These are phyloP conservation scores for Thalassaphorura encarpata DNA, from an alignment of 1,140 invertebrate species.

Conservation along the genomic window DNA sequence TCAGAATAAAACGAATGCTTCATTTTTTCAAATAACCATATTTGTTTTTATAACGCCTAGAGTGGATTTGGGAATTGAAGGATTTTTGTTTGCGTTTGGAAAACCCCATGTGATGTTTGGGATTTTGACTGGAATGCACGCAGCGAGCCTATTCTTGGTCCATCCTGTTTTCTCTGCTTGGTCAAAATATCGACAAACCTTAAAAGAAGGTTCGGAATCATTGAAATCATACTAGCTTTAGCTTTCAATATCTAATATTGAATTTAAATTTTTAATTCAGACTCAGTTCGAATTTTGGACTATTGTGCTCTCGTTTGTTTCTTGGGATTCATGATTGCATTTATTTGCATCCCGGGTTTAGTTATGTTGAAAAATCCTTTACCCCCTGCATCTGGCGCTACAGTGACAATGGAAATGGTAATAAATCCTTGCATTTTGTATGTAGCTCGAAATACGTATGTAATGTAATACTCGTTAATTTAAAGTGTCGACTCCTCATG, in stretches of 20 bases:
- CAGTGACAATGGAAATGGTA: slow-evolving; percentile 53
- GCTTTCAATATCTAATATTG: background rate
- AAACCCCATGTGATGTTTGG: slow-evolving; percentile 10
- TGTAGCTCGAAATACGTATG: background rate
- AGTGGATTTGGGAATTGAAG: slow-evolving; percentile 36
- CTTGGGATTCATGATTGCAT: slow-evolving; percentile 40
- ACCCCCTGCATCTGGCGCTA: slow-evolving; percentile 48
- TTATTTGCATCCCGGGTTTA: slow-evolving; percentile 45
- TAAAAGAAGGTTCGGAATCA: slow-evolving; percentile 5
- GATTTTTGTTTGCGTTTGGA: slow-evolving; percentile 23
- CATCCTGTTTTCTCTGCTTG: slow-evolving; percentile 43
- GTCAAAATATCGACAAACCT: slow-evolving; percentile 30
- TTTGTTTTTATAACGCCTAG: slow-evolving; percentile 9
- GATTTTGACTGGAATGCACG: slow-evolving; percentile 16
- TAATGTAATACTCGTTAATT: slow-evolving; percentile 17
- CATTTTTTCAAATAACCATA: background rate
- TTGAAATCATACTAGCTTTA: background rate
- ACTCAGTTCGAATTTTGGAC: slow-evolving; percentile 40
- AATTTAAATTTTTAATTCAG: slow-evolving; percentile 8
- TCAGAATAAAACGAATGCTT: background rate
- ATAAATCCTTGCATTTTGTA: background rate
- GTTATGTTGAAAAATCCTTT: slow-evolving; percentile 44
- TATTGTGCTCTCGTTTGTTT: slow-evolving; percentile 37
- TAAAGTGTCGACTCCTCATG: slow-evolving; percentile 68
- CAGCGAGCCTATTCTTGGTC: slow-evolving; percentile 29